Conservation (phyloP, 2,888 invertebrate species). For the Chalcosyrphus nemorum region DNA sequence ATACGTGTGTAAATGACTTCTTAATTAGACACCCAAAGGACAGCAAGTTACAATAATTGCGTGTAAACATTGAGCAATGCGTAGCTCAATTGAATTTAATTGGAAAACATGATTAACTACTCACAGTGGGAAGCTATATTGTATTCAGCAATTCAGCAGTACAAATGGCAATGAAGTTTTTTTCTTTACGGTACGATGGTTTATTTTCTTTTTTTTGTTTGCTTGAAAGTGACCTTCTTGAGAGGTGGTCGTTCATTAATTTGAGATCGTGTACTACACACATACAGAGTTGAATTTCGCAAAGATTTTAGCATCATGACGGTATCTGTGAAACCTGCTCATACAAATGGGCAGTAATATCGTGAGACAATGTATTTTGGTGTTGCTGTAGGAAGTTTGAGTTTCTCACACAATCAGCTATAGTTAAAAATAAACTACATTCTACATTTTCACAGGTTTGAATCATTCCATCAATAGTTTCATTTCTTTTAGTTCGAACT, state of each 20-base stretch:
- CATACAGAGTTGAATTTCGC: neutral
- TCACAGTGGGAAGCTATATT: neutral
- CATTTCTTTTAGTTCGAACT: too few relatives aligned
- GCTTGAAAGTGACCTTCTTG: neutral
- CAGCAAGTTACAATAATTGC: conserved; percentile 24
- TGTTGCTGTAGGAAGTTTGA: too few relatives aligned
- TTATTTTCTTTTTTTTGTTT: too few relatives aligned
- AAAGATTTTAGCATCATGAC: too few relatives aligned
- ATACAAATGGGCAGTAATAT: too few relatives aligned
- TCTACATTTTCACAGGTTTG: too few relatives aligned
- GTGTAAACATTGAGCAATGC: conserved; percentile 45
- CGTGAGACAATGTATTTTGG: too few relatives aligned
- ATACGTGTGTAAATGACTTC: conserved; percentile 38
- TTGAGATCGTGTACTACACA: neutral
- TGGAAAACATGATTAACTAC: conserved; percentile 26
- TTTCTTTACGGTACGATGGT: neutral
- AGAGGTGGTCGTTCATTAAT: neutral
- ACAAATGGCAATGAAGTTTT: neutral
- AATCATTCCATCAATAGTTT: too few relatives aligned
- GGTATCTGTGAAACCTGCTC: too few relatives aligned
- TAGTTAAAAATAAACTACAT: too few relatives aligned
- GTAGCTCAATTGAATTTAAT: conserved; percentile 23
- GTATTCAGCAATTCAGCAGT: neutral
- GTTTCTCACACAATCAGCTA: too few relatives aligned
- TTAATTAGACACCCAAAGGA: conserved; percentile 40